These are phyloP conservation scores for Channa striata DNA, from an alignment of 2,797 vertebrate species.

Conservation along the genomic window DNA sequence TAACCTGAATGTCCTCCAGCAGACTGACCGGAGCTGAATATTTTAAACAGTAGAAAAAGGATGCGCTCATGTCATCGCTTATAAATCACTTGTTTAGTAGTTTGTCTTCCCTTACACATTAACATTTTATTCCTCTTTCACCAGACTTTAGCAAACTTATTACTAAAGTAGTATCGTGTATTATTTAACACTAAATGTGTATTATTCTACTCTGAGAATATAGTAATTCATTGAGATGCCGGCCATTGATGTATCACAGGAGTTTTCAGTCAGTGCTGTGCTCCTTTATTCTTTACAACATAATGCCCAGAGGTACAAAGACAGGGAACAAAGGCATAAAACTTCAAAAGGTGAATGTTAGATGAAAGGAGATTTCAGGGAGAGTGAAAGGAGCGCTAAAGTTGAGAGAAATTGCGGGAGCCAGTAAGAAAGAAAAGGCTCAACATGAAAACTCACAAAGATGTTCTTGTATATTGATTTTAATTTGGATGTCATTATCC, in stretches of 20 bases:
- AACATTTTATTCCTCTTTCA: background rate
- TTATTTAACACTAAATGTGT: background rate
- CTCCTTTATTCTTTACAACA: conserved; percentile 42
- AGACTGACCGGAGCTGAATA: no score
- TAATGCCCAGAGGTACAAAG: conserved; percentile 51
- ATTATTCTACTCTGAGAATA: conserved; percentile 18
- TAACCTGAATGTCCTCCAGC: no score
- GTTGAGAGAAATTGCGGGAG: conserved; percentile 6
- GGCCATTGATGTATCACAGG: conserved; percentile 31
- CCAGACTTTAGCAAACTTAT: background rate
- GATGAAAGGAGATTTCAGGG: conserved; percentile 41
- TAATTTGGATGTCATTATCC: background rate
- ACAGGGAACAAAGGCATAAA: conserved; percentile 47
- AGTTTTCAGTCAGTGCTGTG: conserved; percentile 33
- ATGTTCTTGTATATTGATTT: conserved; percentile 17
- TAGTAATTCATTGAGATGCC: conserved; percentile 8
- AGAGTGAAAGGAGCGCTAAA: background rate
- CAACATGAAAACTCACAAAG: conserved; percentile 9
- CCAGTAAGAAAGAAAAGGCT: conserved; percentile 2
- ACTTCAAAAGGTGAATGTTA: conserved; percentile 48
- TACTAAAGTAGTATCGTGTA: background rate
- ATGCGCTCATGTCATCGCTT: conserved; percentile 6
- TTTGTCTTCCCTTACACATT: background rate
- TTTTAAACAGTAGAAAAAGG: background rate
- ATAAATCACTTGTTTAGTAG: conserved; percentile 32